phyloP scores from a whole-genome alignment of 2,113 vertebrate genomes.

The Elaphurus davidianus region DNA sequence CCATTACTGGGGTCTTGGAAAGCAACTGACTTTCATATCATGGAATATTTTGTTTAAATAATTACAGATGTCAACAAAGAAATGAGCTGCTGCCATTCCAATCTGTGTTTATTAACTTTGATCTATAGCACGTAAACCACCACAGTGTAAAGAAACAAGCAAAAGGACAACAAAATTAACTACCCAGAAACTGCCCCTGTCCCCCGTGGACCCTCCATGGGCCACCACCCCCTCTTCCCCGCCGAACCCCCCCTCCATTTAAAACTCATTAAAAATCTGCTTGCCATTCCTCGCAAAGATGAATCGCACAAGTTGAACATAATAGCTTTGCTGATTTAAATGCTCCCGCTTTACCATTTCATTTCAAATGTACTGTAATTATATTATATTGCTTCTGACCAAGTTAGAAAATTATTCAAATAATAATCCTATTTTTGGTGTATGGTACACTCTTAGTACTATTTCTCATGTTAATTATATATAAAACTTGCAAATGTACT shows the following conservation, averaged over 20 bases:
- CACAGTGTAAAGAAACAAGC: background rate
- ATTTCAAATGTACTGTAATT: conserved; percentile 75
- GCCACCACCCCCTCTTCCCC: accelerated
- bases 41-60: background rate
- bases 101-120: background rate
- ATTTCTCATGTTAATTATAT: conserved; percentile 43
- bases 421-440: conserved; percentile 55
- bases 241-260: background rate
- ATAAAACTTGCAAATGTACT: conserved; percentile 56
- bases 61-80: conserved; percentile 44
- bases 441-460: background rate
- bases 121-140: background rate
- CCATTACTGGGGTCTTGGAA: background rate
- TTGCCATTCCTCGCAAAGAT: conserved; percentile 66
- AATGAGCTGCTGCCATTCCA: background rate
- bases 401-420: conserved; percentile 70
- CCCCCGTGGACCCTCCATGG: background rate
- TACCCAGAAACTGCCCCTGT: background rate
- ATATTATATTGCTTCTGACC: conserved; percentile 68
- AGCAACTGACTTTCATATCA: background rate
- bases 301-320: conserved; percentile 61
- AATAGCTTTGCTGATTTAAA: conserved; percentile 74
- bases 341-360: conserved; percentile 65
- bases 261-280: conserved; percentile 75
- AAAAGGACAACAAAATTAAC: background rate